phyloP scores from a whole-genome alignment of 2,797 vertebrate species.

The Holocentrus rufus region DNA sequence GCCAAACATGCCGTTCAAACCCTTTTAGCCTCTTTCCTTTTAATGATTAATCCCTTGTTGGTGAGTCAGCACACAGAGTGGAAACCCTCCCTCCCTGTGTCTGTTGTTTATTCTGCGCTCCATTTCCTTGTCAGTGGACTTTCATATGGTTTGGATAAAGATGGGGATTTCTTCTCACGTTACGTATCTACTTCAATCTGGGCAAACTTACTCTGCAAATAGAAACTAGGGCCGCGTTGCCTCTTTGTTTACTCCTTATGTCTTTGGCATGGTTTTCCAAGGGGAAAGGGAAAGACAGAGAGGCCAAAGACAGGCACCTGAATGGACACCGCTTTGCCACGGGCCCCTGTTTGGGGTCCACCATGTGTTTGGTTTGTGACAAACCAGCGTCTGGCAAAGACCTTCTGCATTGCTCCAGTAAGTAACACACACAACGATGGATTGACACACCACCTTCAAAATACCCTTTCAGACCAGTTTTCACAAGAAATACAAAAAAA shows the following conservation, averaged over 20 bases:
- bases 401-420: conserved; percentile 90
- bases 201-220: conserved; percentile 37
- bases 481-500: background rate
- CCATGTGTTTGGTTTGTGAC: conserved; percentile 89
- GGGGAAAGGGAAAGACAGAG: conserved; percentile 90
- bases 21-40: conserved; percentile 58
- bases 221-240: conserved; percentile 13
- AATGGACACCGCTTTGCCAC: conserved; percentile 88
- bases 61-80: conserved; percentile 61
- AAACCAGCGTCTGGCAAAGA: conserved; percentile 90
- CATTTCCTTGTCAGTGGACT: conserved; percentile 56
- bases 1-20: conserved; percentile 58
- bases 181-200: conserved; percentile 8
- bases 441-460: too few relatives aligned
- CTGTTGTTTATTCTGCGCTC: conserved; percentile 55
- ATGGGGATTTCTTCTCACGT: conserved; percentile 35
- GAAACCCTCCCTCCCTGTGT: conserved; percentile 52
- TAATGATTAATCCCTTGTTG: conserved; percentile 74
- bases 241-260: conserved; percentile 52
- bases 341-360: conserved; percentile 85
- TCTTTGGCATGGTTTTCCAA: conserved; percentile 67
- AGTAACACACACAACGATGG: conserved; percentile 63
- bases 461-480: background rate
- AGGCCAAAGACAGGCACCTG: conserved; percentile 85
- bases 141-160: conserved; percentile 38